These are phyloP conservation scores for Drosophila villosipedis DNA, from an alignment of 2,888 invertebrate genomes.

Conservation along the genomic window DNA sequence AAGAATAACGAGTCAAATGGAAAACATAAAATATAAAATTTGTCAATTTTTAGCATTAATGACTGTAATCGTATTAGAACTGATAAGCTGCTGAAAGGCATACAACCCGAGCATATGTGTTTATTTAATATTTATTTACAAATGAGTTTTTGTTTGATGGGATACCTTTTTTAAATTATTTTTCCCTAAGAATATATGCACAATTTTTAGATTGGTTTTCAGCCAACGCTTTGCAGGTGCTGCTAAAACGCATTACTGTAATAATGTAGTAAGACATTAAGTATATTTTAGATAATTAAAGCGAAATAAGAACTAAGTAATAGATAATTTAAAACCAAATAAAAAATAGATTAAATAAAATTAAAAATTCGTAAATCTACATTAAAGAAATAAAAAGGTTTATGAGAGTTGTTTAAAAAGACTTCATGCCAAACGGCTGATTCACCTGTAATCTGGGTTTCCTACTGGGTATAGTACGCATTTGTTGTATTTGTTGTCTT, in stretches of 20 bases:
- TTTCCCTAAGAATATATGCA: too few species aligned
- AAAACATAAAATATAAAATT: not conserved
- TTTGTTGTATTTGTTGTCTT: not conserved
- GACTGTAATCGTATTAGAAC: not conserved
- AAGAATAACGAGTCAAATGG: not conserved
- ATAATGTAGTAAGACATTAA: too few species aligned
- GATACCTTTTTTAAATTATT: too few species aligned
- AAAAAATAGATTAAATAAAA: not conserved
- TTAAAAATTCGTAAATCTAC: not conserved
- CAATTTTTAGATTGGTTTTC: too few species aligned
- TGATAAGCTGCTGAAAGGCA: not conserved
- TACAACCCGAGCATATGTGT: not conserved
- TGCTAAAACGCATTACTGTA: too few species aligned
- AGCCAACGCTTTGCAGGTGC: too few species aligned
- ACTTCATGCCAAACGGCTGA: not conserved
- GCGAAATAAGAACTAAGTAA: not conserved
- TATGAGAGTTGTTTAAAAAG: not conserved
- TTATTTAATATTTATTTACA: not conserved
- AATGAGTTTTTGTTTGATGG: not conserved
- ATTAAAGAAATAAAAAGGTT: not conserved
- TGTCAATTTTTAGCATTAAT: not conserved
- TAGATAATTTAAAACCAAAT: not conserved
- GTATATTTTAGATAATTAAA: too few species aligned
- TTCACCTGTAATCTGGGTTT: not conserved
- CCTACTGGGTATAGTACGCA: not conserved